Evolutionary conservation across 2,797 vertebrate species (phyloP).

Genomic region (Catostomus latipinnis): DNA sequence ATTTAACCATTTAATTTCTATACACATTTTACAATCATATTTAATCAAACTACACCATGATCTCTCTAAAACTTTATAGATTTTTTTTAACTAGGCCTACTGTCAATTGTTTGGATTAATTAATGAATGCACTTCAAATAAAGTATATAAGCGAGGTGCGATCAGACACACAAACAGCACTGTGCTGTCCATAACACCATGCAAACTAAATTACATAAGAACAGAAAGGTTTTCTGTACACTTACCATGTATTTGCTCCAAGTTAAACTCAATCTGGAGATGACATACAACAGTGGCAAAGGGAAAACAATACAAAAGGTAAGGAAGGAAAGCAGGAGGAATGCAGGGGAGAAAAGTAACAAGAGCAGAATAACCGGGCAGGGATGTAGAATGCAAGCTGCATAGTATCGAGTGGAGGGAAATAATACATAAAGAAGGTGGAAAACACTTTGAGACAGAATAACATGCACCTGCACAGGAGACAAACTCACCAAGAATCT

Average conservation of each 20-base stretch:
- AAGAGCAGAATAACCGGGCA: slow-evolving; percentile 55
- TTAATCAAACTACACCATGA: no score
- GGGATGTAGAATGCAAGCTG: slow-evolving; percentile 36
- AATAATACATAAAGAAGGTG: neutral
- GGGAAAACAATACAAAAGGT: slow-evolving; percentile 45
- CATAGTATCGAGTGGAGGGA: slow-evolving; percentile 16
- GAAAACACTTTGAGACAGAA: neutral
- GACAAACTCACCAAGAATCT: slow-evolving; percentile 80
- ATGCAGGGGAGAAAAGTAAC: slow-evolving; percentile 43
- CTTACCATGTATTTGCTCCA: slow-evolving; percentile 92
- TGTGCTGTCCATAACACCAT: slow-evolving; percentile 36
- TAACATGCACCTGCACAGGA: slow-evolving; percentile 47
- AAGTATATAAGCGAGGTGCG: neutral
- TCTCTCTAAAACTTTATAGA: no score
- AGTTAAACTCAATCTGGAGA: slow-evolving; percentile 91
- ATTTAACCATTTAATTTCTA: no score
- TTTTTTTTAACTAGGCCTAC: no score
- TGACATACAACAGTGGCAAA: slow-evolving; percentile 64
- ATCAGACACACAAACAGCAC: slow-evolving; percentile 5
- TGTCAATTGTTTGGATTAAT: neutral
- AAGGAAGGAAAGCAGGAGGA: slow-evolving; percentile 57
- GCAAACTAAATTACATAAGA: slow-evolving; percentile 49
- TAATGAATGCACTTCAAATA: neutral
- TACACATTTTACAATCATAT: no score
- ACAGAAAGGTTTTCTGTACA: slow-evolving; percentile 57